Evolutionary conservation across 2,113 vertebrate genomes (phyloP).

Genomic region (Nesogale talazaci): DNA sequence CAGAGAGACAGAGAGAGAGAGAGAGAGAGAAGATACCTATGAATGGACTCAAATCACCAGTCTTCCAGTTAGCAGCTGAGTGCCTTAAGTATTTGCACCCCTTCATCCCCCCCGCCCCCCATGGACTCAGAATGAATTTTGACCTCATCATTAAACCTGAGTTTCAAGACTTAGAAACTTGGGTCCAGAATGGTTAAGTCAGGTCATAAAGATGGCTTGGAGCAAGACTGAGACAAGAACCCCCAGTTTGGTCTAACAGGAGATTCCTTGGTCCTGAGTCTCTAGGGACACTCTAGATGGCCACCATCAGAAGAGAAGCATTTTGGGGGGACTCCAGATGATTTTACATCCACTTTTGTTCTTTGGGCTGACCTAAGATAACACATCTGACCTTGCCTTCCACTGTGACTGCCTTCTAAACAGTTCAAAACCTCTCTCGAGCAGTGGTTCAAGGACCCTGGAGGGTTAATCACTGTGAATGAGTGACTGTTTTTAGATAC

Average conservation of each 20-base stretch:
- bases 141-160: neutral
- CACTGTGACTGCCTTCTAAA: neutral
- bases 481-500: neutral
- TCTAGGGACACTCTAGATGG: neutral
- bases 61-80: neutral
- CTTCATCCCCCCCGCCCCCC: too few relatives aligned
- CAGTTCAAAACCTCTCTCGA: neutral
- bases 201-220: neutral
- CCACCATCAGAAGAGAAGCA: neutral
- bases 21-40: neutral
- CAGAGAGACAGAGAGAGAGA: too few relatives aligned
- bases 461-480: neutral
- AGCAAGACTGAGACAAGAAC: neutral
- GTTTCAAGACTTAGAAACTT: neutral
- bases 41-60: neutral
- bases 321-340: neutral
- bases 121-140: neutral
- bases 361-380: neutral
- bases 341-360: neutral
- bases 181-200: neutral
- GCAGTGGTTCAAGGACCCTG: neutral
- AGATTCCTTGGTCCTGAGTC: neutral
- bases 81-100: neutral
- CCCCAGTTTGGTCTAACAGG: neutral
- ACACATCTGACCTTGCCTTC: slow-evolving; percentile 41